Percentiles rank a stretch among this genome's conserved stretches.
phyloP scores from a whole-genome alignment of 1,140 invertebrate genomes.

The Globodera rostochiensis region DNA sequence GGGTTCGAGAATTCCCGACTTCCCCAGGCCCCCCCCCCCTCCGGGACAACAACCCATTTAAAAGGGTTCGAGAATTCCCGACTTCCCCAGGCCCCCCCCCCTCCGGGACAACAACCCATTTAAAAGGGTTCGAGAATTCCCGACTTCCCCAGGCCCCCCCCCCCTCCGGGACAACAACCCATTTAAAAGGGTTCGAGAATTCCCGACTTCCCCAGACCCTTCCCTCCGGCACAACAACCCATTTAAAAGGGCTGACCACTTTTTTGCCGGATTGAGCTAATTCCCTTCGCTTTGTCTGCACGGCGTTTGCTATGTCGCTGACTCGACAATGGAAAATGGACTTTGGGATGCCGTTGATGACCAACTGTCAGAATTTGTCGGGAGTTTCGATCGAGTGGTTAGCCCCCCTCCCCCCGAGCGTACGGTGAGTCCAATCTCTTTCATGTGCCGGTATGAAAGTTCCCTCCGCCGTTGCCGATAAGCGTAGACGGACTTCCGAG shows the following conservation, averaged over 20 bases:
- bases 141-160: too few species aligned
- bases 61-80: too few species aligned
- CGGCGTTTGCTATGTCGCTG: conserved; percentile 19
- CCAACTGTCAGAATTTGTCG: conserved; percentile 20
- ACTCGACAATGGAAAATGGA: conserved; percentile 21
- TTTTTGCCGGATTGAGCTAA: conserved; percentile 4
- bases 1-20: too few species aligned
- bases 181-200: not conserved
- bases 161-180: not conserved
- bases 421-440: conserved; percentile 24
- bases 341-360: conserved; percentile 23
- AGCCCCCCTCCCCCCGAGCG: not conserved
- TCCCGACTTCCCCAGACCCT: too few species aligned
- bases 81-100: too few species aligned
- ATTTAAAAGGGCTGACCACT: conserved; percentile 19
- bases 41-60: too few species aligned
- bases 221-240: not conserved
- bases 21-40: too few species aligned
- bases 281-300: conserved; percentile 30
- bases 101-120: too few species aligned
- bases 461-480: conserved; percentile 25
- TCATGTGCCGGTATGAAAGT: conserved; percentile 21
- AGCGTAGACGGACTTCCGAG: conserved; percentile 19
- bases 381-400: not conserved
- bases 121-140: too few species aligned